Percentiles rank a stretch among this genome's conserved stretches.
Evolutionary conservation across 2,113 vertebrate species (phyloP).

Genomic region (Tragelaphus strepsiceros): DNA sequence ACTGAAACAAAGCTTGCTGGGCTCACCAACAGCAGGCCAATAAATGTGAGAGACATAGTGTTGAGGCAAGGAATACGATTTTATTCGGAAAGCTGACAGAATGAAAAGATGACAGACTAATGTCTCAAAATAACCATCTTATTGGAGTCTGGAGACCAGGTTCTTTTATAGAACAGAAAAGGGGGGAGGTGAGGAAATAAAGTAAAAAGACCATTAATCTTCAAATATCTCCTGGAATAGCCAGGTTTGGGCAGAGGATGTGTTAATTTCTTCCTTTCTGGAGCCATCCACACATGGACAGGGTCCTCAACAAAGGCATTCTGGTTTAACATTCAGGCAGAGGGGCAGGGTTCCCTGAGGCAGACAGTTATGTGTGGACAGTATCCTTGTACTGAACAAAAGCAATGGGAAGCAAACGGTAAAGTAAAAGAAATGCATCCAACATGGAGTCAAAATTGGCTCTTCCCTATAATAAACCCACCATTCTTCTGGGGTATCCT

Average conservation of each 20-base stretch:
- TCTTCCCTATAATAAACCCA: neutral
- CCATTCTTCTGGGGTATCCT: neutral
- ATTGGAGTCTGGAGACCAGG: neutral
- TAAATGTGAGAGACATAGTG: neutral
- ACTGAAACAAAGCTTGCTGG: neutral
- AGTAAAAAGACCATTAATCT: neutral
- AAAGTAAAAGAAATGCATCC: neutral
- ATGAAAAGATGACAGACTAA: neutral
- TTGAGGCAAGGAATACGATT: neutral
- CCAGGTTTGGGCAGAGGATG: neutral
- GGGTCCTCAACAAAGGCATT: neutral
- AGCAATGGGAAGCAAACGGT: neutral
- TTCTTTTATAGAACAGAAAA: neutral
- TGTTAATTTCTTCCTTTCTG: neutral
- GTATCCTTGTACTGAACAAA: neutral
- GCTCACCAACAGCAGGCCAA: neutral
- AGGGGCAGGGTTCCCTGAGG: neutral
- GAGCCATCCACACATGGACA: neutral
- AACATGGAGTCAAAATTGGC: neutral
- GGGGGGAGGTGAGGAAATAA: neutral
- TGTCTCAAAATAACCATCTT: neutral
- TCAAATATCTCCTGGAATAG: neutral
- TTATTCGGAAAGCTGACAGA: neutral
- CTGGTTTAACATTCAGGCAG: neutral
- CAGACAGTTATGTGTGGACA: neutral